Base-by-base conservation (phyloP, 92 coral and sea anemone genomes). In the Umimayanthus kanabou region DNA sequence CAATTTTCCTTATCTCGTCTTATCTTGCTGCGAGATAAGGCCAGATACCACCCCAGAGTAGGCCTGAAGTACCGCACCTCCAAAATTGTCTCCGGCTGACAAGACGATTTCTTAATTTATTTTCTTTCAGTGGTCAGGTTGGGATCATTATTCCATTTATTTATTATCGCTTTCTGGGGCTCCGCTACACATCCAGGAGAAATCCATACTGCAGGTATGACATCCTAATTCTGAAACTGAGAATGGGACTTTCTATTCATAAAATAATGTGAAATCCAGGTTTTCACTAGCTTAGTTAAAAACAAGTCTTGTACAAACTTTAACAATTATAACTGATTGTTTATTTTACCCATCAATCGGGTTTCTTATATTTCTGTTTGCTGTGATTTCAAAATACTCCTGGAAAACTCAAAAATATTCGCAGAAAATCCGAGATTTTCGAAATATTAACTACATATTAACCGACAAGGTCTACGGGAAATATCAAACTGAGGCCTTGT, bases 191-290 rank as follows among this genome's bases (percentile, higher is more conserved):
- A 18, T 97, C 99, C 75, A 88, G 99, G 83, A 87, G 99, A 87
- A 97, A 97, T 85, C 99, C 99, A 4, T 97, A 97, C 81, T 95
- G 98, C 91, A 97, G 99, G 99, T 95, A 77, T 65, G 88, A 86
- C 45, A 40, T 20, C 15, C 23, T 50, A 6, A 30, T 26, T 71
- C 9, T 76, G 9, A 13, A n/a, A 10, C 49, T 37, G 6, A 25
- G 71, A 65, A 6, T 61, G 13, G 6, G 2, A 65, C 50, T 45
- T 45, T 45, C 50, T 5, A 45, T 45, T 5, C 50, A 8, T 45
- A 45, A 45, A 45, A 5, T 45, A 45, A 39, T 39, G 42, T 39
- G 42, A 39, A 39, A 39, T 39, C 42, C 42, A 50, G 58, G 1
- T 50, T 13, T 50, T 50, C 58, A 7, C 1, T 2, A 13, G 58